Evolutionary conservation across 2,797 vertebrate species (phyloP).

Genomic region (Florisuga fusca): DNA sequence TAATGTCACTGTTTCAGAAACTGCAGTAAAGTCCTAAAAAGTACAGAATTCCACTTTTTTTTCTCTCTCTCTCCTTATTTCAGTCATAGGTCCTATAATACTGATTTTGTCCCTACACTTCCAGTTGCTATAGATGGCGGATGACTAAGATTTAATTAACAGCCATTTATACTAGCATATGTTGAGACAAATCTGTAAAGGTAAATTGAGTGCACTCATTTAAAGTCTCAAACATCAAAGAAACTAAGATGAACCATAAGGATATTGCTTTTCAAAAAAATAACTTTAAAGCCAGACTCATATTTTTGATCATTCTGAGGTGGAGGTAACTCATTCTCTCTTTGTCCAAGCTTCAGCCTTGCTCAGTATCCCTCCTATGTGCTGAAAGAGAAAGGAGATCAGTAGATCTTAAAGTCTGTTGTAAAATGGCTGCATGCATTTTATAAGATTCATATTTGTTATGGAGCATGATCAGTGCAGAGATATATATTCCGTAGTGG

Average conservation of each 20-base stretch:
- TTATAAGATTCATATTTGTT: slow-evolving; percentile 12
- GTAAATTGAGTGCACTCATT: slow-evolving; percentile 8
- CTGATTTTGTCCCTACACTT: background rate
- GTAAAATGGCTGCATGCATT: slow-evolving; percentile 22
- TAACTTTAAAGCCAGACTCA: slow-evolving; percentile 28
- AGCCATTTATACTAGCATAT: background rate
- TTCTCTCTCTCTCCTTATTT: background rate
- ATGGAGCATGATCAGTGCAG: background rate
- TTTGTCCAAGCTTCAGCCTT: background rate
- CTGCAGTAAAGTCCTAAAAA: background rate
- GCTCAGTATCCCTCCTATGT: background rate
- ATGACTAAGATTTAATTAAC: background rate
- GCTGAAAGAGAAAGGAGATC: background rate
- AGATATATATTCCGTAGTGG: background rate
- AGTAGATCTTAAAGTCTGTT: background rate
- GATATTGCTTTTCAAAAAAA: slow-evolving; percentile 22
- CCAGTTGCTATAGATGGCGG: background rate
- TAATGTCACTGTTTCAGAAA: background rate
- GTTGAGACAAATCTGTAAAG: slow-evolving; percentile 11
- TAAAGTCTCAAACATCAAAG: slow-evolving; percentile 28
- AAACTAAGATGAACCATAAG: slow-evolving; percentile 14
- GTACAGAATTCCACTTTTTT: background rate
- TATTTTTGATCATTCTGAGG: slow-evolving; percentile 21
- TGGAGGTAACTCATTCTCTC: background rate
- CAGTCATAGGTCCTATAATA: background rate